Evolutionary conservation across 2,113 vertebrate genomes (phyloP).

Genomic region (Hemichromis elongatus): DNA sequence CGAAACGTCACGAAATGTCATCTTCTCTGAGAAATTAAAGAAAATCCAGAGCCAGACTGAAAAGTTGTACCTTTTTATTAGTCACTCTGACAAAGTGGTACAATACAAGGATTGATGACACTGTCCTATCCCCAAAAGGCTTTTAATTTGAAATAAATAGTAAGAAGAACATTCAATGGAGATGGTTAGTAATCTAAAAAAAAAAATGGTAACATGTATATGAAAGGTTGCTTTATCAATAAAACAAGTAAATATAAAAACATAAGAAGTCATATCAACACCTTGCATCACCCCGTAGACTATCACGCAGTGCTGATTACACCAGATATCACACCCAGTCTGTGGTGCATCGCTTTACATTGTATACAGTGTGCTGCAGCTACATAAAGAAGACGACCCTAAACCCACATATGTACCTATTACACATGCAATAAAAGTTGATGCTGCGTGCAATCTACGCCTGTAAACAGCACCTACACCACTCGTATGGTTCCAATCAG

Average conservation of each 20-base stretch:
- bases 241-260: background rate
- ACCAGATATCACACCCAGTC: background rate
- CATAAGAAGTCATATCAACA: background rate
- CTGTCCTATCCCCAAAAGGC: slow-evolving; percentile 30
- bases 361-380: background rate
- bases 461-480: background rate
- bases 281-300: background rate
- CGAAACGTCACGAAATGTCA: fast-evolving
- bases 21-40: background rate
- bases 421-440: background rate
- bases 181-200: slow-evolving; percentile 43
- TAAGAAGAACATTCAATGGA: slow-evolving; percentile 12
- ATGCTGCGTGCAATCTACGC: background rate
- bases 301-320: background rate
- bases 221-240: background rate
- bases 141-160: slow-evolving; percentile 61
- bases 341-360: background rate
- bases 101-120: slow-evolving; percentile 19
- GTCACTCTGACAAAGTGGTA: slow-evolving; percentile 16
- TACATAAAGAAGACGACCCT: background rate
- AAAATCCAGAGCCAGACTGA: background rate
- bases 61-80: slow-evolving; percentile 49
- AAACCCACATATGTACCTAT: background rate
- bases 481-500: background rate
- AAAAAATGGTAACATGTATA: background rate